Conservation (phyloP, 2,888 invertebrate genomes). For the Chaitophorus viminalis region DNA sequence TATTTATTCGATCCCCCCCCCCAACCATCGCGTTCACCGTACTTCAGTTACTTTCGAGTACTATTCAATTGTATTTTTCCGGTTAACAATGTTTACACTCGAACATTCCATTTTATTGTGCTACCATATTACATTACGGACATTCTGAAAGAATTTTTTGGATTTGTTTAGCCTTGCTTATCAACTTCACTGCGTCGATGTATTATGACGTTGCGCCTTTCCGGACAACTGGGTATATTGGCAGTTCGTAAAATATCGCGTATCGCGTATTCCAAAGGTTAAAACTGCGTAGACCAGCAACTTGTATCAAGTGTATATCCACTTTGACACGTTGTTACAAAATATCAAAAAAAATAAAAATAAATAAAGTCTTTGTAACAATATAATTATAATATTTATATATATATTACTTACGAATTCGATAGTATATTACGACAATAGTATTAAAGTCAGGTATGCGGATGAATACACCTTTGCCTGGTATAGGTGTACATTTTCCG, state of each 20-base stretch:
- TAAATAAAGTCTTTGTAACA: no score
- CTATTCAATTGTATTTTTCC: slow-evolving; percentile 29
- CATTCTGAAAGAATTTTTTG: slow-evolving; percentile 13
- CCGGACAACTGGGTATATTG: background rate
- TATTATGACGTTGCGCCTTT: background rate
- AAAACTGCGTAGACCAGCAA: background rate
- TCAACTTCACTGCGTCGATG: background rate
- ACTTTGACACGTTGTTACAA: no score
- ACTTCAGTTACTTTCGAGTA: background rate
- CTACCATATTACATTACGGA: background rate
- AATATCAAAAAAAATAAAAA: background rate
- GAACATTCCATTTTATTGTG: slow-evolving; percentile 34
- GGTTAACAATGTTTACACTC: slow-evolving; percentile 42
- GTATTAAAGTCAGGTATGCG: no score
- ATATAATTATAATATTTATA: no score
- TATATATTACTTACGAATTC: no score
- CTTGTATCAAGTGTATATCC: background rate
- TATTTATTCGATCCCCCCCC: slow-evolving; percentile 16
- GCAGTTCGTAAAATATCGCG: background rate
- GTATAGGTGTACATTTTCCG: no score
- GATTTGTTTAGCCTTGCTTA: slow-evolving; percentile 33
- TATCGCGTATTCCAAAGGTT: background rate
- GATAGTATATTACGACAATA: no score
- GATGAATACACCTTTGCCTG: no score
- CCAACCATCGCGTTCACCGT: background rate